Evolutionary conservation across 2,797 vertebrate genomes (phyloP).

Genomic region (Diglossa cyanea): DNA sequence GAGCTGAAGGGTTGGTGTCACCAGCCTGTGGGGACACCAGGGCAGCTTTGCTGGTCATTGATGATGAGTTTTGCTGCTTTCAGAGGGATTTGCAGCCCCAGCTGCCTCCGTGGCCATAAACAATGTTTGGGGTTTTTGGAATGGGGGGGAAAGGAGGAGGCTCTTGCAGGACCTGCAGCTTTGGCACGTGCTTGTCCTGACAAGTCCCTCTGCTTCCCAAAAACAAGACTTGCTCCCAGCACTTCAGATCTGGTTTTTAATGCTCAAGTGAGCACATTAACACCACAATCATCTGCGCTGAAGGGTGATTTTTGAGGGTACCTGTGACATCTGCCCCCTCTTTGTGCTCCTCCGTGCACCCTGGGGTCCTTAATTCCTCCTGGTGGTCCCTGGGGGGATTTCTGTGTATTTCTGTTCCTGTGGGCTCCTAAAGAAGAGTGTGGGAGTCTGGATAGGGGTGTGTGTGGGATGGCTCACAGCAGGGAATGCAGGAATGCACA

Average conservation of each 20-base stretch:
- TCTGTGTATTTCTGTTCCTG: not conserved
- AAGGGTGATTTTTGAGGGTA: not conserved
- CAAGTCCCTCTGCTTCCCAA: not conserved
- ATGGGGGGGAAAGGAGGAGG: not conserved
- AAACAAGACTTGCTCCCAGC: not conserved
- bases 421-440: not conserved
- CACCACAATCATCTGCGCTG: accelerated
- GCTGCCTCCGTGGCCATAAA: not conserved
- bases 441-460: not conserved
- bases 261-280: accelerated
- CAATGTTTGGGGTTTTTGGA: not conserved
- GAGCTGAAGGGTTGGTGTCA: too few species aligned
- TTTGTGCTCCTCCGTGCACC: not conserved
- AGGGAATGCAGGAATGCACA: not conserved
- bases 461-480: not conserved
- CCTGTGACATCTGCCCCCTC: not conserved
- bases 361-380: not conserved
- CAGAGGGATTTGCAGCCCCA: not conserved
- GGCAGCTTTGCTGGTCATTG: accelerated
- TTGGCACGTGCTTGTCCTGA: not conserved
- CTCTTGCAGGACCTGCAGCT: not conserved
- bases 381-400: not conserved
- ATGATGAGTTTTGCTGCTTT: not conserved
- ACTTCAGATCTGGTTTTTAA: not conserved
- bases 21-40: not conserved